These are phyloP conservation scores for Drosophila paulistorum DNA, from an alignment of 1,140 invertebrate species.

Conservation along the genomic window DNA sequence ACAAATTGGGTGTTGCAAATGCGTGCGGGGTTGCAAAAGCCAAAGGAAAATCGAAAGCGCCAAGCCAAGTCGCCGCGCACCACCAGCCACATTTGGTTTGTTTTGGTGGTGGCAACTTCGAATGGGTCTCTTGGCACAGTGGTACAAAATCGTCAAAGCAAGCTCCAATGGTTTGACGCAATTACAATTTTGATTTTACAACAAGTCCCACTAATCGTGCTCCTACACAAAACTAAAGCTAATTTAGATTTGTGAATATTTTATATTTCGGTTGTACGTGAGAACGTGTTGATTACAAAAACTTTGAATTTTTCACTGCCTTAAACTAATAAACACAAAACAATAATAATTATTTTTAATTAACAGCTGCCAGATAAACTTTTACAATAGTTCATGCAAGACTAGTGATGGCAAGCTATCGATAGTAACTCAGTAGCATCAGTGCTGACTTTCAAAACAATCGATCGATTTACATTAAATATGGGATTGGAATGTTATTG, in stretches of 20 bases:
- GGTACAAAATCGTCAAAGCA: background rate
- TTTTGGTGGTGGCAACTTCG: slow-evolving; percentile 35
- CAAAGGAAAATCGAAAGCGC: slow-evolving; percentile 60
- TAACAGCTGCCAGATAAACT: no score
- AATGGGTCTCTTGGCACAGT: slow-evolving; percentile 7
- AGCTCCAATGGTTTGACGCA: background rate
- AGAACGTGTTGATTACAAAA: background rate
- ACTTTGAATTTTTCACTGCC: no score
- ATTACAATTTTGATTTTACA: background rate
- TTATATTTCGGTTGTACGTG: background rate
- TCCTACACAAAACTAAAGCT: background rate
- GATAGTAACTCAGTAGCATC: no score
- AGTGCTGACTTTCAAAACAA: no score
- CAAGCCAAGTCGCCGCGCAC: slow-evolving; percentile 21
- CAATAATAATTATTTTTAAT: no score
- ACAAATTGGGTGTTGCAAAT: slow-evolving; percentile 25
- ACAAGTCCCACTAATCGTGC: background rate
- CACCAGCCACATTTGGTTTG: slow-evolving; percentile 30
- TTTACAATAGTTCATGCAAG: no score
- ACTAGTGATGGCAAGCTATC: no score
- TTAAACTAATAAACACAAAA: no score
- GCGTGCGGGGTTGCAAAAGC: slow-evolving; percentile 66
- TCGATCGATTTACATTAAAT: no score
- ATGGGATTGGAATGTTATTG: no score
- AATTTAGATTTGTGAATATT: background rate